A percentile compares a stretch with the other conserved stretches of the same genome.
Conservation (phyloP, 2,888 invertebrate genomes). For the Scaptomyza tumidula region DNA sequence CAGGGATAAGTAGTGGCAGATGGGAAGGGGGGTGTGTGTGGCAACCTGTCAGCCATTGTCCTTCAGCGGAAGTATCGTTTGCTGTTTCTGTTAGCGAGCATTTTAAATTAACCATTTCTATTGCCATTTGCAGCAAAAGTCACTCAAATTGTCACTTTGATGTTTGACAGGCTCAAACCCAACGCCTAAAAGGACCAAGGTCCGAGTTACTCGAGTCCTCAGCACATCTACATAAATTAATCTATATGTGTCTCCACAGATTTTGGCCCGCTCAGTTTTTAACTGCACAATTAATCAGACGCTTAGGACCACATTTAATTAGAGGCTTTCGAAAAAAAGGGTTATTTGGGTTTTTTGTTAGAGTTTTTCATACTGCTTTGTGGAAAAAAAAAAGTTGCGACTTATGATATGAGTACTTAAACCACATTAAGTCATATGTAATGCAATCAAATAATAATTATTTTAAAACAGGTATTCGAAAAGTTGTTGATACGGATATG, state of each 20-base stretch:
- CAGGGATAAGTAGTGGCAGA: not conserved
- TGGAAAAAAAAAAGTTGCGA: not conserved
- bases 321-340: conserved; percentile 47
- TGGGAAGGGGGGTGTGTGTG: not conserved
- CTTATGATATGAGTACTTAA: conserved; percentile 15
- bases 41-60: conserved; percentile 70
- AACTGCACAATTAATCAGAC: conserved; percentile 73
- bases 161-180: conserved; percentile 58
- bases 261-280: conserved; percentile 41
- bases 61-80: conserved; percentile 73
- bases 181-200: conserved; percentile 13
- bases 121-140: conserved; percentile 62
- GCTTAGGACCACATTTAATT: conserved; percentile 71
- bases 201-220: conserved; percentile 2
- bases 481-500: not conserved
- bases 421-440: conserved; percentile 1
- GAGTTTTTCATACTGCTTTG: not conserved
- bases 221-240: conserved; percentile 38
- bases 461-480: not conserved
- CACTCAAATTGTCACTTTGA: conserved; percentile 80
- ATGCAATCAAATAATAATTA: not conserved
- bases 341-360: conserved; percentile 2
- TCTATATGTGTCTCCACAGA: conserved; percentile 53
- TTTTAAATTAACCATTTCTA: conserved; percentile 71
- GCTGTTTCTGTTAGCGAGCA: conserved; percentile 34